phyloP scores from a whole-genome alignment of 2,113 vertebrate genomes.

The Sapayoa aenigma region DNA sequence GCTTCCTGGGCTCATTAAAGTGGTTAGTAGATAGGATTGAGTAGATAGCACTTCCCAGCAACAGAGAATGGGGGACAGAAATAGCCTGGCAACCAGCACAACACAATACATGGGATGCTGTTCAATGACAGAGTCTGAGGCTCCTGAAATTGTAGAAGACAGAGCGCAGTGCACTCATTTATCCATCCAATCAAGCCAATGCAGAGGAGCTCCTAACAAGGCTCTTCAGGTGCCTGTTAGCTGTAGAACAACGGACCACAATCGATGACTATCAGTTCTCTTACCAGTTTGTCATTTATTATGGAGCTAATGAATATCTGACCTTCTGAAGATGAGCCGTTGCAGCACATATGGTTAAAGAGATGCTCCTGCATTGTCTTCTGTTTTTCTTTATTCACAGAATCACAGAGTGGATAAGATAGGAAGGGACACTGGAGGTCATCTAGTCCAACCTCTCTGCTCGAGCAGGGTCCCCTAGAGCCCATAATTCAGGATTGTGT shows the following conservation, averaged over 20 bases:
- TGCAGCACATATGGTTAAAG: neutral
- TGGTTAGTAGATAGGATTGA: neutral
- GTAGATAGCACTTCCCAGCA: neutral
- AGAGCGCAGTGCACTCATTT: neutral
- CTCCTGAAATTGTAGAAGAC: neutral
- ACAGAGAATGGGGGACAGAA: too few relatives aligned
- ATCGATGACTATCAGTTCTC: neutral
- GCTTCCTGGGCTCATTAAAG: slow-evolving; percentile 2
- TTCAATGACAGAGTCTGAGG: neutral
- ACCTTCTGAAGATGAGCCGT: neutral
- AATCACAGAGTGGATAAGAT: neutral
- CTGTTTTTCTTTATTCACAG: neutral
- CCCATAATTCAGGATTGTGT: neutral
- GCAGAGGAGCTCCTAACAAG: neutral
- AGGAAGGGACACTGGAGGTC: neutral
- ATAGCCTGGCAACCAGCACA: neutral
- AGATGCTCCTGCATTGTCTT: neutral
- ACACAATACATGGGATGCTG: neutral
- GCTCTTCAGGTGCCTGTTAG: slow-evolving; percentile 47
- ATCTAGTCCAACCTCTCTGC: neutral
- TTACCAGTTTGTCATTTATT: neutral
- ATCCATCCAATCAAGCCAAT: neutral
- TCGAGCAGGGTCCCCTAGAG: neutral
- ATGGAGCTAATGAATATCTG: neutral
- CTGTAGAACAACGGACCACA: slow-evolving; percentile 21